These are phyloP conservation scores for Darevskia mixta DNA, from an alignment of 2,797 vertebrate species.

Conservation along the genomic window DNA sequence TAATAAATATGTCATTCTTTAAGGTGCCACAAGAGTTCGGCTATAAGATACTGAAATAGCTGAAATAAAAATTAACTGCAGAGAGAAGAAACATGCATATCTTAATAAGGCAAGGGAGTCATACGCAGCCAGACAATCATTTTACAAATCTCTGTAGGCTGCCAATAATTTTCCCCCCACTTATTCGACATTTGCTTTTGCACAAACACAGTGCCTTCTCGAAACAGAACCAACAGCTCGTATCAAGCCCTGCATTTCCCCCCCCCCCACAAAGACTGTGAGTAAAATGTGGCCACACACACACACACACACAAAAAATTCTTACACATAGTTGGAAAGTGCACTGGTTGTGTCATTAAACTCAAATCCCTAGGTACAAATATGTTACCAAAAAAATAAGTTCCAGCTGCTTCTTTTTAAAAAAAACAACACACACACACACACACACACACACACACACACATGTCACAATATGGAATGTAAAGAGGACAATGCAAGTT, in stretches of 20 bases:
- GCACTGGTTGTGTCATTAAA: not conserved
- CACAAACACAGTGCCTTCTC: not conserved
- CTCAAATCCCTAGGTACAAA: not conserved
- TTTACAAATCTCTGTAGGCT: not conserved
- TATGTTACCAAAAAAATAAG: slow-evolving; percentile 3
- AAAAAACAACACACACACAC: no score
- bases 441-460: no score
- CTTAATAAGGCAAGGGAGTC: not conserved
- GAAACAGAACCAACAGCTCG: not conserved
- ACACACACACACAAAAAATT: not conserved
- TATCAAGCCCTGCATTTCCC: no score
- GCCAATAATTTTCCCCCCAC: not conserved
- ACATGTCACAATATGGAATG: not conserved
- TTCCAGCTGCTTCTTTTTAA: not conserved
- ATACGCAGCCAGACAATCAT: not conserved
- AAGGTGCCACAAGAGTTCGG: not conserved
- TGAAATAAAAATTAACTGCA: not conserved
- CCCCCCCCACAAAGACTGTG: not conserved
- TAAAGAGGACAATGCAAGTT: not conserved
- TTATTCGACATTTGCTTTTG: not conserved
- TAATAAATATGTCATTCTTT: not conserved
- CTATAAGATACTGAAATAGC: not conserved
- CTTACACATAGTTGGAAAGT: not conserved
- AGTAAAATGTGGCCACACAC: not conserved
- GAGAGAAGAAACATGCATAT: not conserved